These are phyloP conservation scores for Ptilorrhoa leucosticta DNA, from an alignment of 2,113 vertebrate genomes.

Conservation along the genomic window DNA sequence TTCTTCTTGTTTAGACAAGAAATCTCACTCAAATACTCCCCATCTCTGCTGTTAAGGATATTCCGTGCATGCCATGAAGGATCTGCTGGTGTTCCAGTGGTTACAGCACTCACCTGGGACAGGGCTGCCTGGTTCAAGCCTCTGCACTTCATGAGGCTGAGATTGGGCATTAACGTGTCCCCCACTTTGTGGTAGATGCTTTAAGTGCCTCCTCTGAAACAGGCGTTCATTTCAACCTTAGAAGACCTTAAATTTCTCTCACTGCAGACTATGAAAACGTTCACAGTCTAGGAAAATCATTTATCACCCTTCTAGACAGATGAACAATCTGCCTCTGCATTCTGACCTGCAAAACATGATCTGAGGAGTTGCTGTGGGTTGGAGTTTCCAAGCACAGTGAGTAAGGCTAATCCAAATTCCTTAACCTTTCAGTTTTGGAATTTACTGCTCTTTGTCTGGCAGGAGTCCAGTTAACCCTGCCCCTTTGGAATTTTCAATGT, in stretches of 20 bases:
- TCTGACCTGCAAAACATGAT: not conserved
- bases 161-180: not conserved
- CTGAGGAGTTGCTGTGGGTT: not conserved
- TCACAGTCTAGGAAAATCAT: not conserved
- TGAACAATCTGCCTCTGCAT: not conserved
- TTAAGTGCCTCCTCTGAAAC: not conserved
- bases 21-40: not conserved
- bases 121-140: not conserved
- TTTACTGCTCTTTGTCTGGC: not conserved
- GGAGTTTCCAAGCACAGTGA: not conserved
- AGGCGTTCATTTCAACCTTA: not conserved
- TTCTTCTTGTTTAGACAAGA: not conserved
- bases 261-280: not conserved
- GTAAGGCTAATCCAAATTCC: not conserved
- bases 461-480: not conserved
- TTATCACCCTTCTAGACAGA: not conserved
- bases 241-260: not conserved
- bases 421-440: not conserved
- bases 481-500: not conserved
- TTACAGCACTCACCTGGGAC: not conserved
- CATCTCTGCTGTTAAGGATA: not conserved
- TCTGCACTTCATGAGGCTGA: not conserved
- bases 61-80: not conserved
- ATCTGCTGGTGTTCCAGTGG: not conserved
- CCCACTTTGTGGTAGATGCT: not conserved